Conservation (phyloP, 2,888 invertebrate species). For the Carpatolechia fugitivella region DNA sequence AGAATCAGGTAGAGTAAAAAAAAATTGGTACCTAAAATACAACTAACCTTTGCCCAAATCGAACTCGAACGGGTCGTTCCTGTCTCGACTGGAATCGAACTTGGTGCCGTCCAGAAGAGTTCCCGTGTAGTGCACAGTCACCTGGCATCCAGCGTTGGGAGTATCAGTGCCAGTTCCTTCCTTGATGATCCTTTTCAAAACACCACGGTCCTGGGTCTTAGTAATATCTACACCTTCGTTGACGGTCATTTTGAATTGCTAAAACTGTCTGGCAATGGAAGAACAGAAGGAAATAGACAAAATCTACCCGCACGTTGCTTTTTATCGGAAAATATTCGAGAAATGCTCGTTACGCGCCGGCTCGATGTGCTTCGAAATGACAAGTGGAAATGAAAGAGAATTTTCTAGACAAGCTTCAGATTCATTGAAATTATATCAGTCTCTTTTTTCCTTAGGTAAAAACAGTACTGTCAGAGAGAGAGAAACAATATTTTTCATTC, state of each 20-base stretch:
- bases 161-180: conserved; percentile 87
- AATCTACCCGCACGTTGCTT: background rate
- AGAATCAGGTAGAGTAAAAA: conserved; percentile 1
- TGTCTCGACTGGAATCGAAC: conserved; percentile 94
- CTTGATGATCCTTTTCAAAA: conserved; percentile 86
- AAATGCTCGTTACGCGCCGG: background rate
- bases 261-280: background rate
- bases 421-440: background rate
- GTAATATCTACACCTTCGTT: conserved; percentile 69
- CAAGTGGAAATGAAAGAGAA: conserved; percentile 5
- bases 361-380: conserved; percentile 5
- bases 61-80: conserved; percentile 92
- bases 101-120: conserved; percentile 91
- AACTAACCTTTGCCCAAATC: conserved; percentile 88
- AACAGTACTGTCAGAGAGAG: background rate
- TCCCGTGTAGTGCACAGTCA: conserved; percentile 93
- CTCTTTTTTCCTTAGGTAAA: background rate
- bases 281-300: background rate
- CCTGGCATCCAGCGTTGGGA: conserved; percentile 84
- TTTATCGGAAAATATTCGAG: background rate
- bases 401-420: background rate
- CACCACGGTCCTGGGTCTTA: conserved; percentile 82
- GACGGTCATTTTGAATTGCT: conserved; percentile 51
- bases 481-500: background rate
- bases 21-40: background rate